Evolutionary conservation across 1,140 invertebrate species (phyloP), one percentile per base, ranked within the genome.

Genomic region (Drosophila kurseongensis): DNA sequence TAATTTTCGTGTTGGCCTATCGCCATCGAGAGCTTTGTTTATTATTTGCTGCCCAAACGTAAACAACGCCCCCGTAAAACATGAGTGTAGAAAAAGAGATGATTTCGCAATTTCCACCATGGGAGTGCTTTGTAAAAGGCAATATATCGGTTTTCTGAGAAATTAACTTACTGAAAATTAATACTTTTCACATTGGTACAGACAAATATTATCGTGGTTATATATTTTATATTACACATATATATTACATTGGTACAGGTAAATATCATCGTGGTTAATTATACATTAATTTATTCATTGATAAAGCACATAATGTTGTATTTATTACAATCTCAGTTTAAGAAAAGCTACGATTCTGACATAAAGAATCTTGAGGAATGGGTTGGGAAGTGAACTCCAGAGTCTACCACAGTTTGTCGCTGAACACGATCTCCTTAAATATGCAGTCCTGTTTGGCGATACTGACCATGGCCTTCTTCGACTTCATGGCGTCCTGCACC

Each of bases 401-500:
- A 2, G n/a, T 55, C 75, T 92, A 92, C 92, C 92, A 92, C 44
- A 94, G 90, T 62, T 94, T 93, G 59, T 94, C 94, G 52, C 59
- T 93, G 60, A 94, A 94, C 4, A 93, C 93, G 79, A 94, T 94
- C 74, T 93, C 83, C 23, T 92, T 92, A 71, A 94, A 94, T 60
- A 93, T 93, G 29, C 86, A 92, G 72, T 93, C 90, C 92, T 93
- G 71, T 59, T 92, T 91, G 71, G 92, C 93, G 75, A 92, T 83
- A 78, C 90, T 92, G 56, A 82, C 80, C 80, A 93, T 92, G 35
- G 92, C 57, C 90, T 94, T 93, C 80, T 94, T 93, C 76, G 94
- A 90, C 90, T 95, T 94, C 59, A 96, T 93, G 59, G 96, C 95
- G 91, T 97, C 96, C 10, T 95, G 94, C 4, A 97, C 95, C 80